Base-by-base conservation (phyloP, 2,888 invertebrate species). In the Myathropa florea region DNA sequence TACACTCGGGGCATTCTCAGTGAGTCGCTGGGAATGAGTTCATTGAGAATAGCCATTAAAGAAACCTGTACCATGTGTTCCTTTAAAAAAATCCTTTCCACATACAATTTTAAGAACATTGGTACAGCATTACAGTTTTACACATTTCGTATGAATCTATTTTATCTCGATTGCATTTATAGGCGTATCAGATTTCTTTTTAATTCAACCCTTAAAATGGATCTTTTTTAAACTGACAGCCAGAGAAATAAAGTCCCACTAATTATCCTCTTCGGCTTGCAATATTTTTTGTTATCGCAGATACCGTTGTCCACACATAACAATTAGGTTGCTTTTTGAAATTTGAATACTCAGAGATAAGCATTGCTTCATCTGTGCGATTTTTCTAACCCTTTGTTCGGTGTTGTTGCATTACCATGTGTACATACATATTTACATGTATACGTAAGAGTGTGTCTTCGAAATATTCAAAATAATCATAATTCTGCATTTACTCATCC, bases 381-480 rank as follows among this genome's bases (percentile, higher is more conserved):
- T 67, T 84, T 75, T 23, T 68, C 59, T 75, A 68, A 75, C 79
- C 53, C 59, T 39, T 73, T 28, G 78, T 68, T n/a, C 18, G n/a
- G 6, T n/a, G n/a, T 14, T n/a, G 0, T n/a, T n/a, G 18, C 18
- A 18, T n/a, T n/a, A n/a, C n/a, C 4, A 46, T 46, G 4, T 4
- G 0, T 46, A 4, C 18, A 18, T n/a, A 46, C 6, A 14, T n/a
- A 18, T 46, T 2, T 6, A 4, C 0, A 18, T 1, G n/a, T 4
- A 39, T 39, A 12, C n/a, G 21, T 73, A 21, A 10, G 10, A 21
- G 9, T 63, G 21, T 64, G 59, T 9, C 57, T 70, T 28, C 18
- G 18, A 61, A 46, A 39, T 57, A 23, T 73, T 71, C 73, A 82
- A 85, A 86, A 82, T 84, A 65, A 70, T 84, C 72, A 80, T 86